Base-by-base conservation (phyloP, 2,888 invertebrate species). In the Emmelina monodactyla region DNA sequence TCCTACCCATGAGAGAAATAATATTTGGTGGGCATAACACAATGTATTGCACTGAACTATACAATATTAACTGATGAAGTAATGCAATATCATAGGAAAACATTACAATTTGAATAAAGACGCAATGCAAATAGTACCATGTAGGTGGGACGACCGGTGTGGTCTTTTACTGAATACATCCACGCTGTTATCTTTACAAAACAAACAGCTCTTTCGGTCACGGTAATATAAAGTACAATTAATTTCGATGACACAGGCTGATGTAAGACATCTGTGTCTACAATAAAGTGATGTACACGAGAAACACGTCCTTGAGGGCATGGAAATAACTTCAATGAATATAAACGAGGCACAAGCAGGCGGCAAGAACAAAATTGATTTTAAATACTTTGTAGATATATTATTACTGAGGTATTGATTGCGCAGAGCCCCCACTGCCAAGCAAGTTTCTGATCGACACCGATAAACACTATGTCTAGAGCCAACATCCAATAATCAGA, bases 401-500 rank as follows among this genome's bases (percentile, higher is more conserved):
- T 7, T 7, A 7, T 4, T 7, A 25, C n/a, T 25, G n/a, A 25
- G n/a, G 11, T 7, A 52, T 51, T 49, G 55, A 61, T 65, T 61
- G 63, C 59, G 57, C 56, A 58, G 53, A 53, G 47, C 54, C 54
- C 55, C 54, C 56, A 54, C 51, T 49, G 52, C 49, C 51, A 49
- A 58, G 51, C 51, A 55, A 54, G 58, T 64, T 63, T 66, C 71
- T 69, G 76, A 79, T 79, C 65, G 59, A 58, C 62, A 59, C 60
- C 70, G 73, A 76, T 76, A 78, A 68, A 73, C 75, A 72, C 65
- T 65, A 60, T 65, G 71, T 72, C 73, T 75, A 69, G 73, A 76
- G 79, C 72, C 79, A 79, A 79, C 75, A 79, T 75, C 79, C 79
- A 78, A 57, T 73, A 73, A 79, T 76, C 73, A 79, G 79, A 79